Evolutionary conservation across 2,888 invertebrate species (phyloP).

Genomic region (Galerucella calmariensis): DNA sequence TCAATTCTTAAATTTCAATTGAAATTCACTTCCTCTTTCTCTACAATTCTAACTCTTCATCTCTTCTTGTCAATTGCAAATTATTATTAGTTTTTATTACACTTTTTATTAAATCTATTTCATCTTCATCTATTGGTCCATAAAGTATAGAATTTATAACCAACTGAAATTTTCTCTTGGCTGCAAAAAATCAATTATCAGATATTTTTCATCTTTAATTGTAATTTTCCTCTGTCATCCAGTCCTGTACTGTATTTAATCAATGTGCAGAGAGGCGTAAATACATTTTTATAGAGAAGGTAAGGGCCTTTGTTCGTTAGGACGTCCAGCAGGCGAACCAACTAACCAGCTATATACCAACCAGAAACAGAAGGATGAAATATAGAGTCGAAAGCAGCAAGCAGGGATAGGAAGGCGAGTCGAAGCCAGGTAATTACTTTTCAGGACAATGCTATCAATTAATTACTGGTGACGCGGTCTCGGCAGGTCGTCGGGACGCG

Average conservation of each 20-base stretch:
- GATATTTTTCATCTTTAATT: not conserved
- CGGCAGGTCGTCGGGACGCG: slow-evolving; percentile 61
- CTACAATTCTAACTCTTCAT: no score
- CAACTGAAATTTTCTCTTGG: no score
- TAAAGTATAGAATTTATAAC: no score
- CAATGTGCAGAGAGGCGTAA: slow-evolving; percentile 52
- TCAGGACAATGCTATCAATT: slow-evolving; percentile 67
- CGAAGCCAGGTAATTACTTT: slow-evolving; percentile 66
- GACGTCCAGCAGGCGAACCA: slow-evolving; percentile 40
- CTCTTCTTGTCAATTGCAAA: no score
- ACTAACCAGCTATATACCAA: slow-evolving; percentile 54
- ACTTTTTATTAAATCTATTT: no score
- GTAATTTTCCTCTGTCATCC: not conserved
- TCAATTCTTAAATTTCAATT: no score
- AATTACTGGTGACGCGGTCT: slow-evolving; percentile 64
- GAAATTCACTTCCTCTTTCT: no score
- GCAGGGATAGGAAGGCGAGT: slow-evolving; percentile 59
- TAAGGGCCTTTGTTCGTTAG: slow-evolving; percentile 57
- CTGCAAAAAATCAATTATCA: not conserved
- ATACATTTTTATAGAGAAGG: slow-evolving; percentile 56
- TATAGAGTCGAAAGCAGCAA: slow-evolving; percentile 59
- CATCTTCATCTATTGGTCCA: no score
- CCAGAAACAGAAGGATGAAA: slow-evolving; percentile 64
- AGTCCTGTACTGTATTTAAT: slow-evolving; percentile 38
- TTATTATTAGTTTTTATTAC: no score